Conservation (phyloP, 2,888 invertebrate species). For the Netelia virgata region DNA sequence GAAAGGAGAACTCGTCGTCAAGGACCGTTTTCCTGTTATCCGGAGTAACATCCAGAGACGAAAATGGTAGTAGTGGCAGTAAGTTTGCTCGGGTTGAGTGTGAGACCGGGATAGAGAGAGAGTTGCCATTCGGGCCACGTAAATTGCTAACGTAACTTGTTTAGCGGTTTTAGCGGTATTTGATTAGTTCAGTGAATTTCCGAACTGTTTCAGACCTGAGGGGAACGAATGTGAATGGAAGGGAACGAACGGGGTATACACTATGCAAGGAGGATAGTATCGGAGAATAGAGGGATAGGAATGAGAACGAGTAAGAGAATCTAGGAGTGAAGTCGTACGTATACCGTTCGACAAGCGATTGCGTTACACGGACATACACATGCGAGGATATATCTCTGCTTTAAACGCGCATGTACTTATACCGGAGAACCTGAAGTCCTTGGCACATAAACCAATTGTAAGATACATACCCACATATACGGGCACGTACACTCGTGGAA, state of each 20-base stretch:
- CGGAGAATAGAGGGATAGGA: slow-evolving; percentile 22
- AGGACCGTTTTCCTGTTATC: slow-evolving; percentile 47
- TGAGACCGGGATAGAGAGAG: slow-evolving; percentile 63
- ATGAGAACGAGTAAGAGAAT: slow-evolving; percentile 32
- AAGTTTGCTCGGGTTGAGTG: slow-evolving; percentile 43
- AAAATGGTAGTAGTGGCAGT: slow-evolving; percentile 26
- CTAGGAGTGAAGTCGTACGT: slow-evolving; percentile 34
- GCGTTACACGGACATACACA: slow-evolving; percentile 19
- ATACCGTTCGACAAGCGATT: slow-evolving; percentile 58
- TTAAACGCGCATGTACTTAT: slow-evolving; percentile 5
- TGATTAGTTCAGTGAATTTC: slow-evolving; percentile 84
- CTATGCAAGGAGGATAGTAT: slow-evolving; percentile 24
- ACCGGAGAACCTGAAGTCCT: not conserved
- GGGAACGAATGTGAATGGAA: slow-evolving; percentile 33
- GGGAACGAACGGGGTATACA: slow-evolving; percentile 44
- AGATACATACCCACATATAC: not conserved
- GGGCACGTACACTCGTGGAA: not conserved
- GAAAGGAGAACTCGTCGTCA: not conserved
- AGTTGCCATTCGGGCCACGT: slow-evolving; percentile 83
- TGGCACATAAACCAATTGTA: not conserved
- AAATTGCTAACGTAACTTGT: slow-evolving; percentile 84
- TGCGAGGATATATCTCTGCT: not conserved
- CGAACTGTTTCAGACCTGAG: slow-evolving; percentile 80
- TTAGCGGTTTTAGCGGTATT: slow-evolving; percentile 84
- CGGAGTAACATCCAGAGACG: slow-evolving; percentile 7